Evolutionary conservation across 23 tunicate genomes (phyloP).

Genomic region (Styela plicata): DNA sequence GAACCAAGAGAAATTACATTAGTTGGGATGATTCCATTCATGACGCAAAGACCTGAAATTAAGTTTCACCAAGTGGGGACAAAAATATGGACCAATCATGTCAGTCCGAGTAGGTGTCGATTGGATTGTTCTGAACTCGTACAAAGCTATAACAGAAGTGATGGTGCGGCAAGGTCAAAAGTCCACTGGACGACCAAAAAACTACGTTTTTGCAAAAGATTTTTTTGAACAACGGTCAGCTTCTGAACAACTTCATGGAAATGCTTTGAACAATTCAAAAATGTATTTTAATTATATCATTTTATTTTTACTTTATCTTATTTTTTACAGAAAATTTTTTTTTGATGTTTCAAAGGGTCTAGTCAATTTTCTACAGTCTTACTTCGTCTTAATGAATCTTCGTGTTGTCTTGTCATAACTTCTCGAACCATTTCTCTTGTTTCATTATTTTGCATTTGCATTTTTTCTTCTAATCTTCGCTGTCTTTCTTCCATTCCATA

Average conservation of each 20-base stretch:
- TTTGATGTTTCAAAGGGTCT: no score
- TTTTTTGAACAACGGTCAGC: no score
- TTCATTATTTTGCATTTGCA: conserved; percentile 52
- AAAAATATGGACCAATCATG: not conserved
- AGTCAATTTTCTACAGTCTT: no score
- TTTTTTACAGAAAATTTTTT: no score
- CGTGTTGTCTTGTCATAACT: conserved; percentile 53
- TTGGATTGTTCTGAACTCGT: not conserved
- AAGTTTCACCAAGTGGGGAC: not conserved
- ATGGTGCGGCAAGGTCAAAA: not conserved
- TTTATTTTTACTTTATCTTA: no score
- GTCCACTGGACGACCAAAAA: not conserved
- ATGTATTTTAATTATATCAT: no score
- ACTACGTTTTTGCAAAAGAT: not conserved
- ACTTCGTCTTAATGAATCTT: conserved; percentile 21
- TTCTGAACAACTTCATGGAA: no score
- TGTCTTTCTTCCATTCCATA: conserved; percentile 30
- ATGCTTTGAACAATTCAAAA: no score
- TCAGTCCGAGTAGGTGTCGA: not conserved
- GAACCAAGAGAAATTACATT: not conserved
- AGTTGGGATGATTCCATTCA: not conserved
- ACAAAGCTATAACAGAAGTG: not conserved
- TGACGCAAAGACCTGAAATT: not conserved
- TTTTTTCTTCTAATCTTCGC: conserved; percentile 48
- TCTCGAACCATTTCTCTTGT: conserved; percentile 63